phyloP scores from a whole-genome alignment of 2,113 vertebrate species.

The Osmerus mordax region DNA sequence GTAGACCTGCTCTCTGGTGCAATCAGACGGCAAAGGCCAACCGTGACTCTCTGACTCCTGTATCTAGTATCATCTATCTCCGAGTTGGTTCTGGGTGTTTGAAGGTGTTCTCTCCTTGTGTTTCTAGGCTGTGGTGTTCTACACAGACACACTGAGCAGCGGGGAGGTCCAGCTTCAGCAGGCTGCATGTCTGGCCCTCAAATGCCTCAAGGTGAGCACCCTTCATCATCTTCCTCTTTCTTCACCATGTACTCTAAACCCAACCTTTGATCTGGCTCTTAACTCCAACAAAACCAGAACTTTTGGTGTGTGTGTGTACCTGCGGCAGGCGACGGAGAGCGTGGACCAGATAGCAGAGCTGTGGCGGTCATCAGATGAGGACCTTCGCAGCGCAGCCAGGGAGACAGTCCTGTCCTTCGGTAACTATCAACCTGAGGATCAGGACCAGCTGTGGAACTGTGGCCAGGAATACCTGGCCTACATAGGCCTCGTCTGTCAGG shows the following conservation, averaged over 20 bases:
- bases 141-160: constrained; percentile 72
- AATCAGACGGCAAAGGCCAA: no score
- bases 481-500: background rate
- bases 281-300: no score
- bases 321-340: constrained; percentile 68
- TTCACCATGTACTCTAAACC: no score
- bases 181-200: constrained; percentile 84
- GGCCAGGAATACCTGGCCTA: background rate
- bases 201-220: constrained; percentile 80
- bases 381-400: constrained; percentile 62
- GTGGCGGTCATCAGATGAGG: constrained; percentile 67
- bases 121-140: constrained; percentile 82
- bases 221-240: no score
- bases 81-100: background rate
- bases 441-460: background rate
- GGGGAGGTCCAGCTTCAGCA: constrained; percentile 70
- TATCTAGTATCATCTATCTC: background rate
- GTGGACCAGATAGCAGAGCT: constrained; percentile 69
- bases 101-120: background rate
- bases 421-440: constrained; percentile 22
- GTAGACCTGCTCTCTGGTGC: no score
- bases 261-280: no score
- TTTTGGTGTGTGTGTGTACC: constrained; percentile 20
- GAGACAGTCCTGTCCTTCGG: constrained; percentile 74
- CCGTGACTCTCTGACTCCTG: no score